A percentile compares a stretch with the other conserved stretches of the same genome.
These are phyloP conservation scores for Eurosta solidaginis DNA, from an alignment of 1,140 invertebrate species.

Conservation along the genomic window DNA sequence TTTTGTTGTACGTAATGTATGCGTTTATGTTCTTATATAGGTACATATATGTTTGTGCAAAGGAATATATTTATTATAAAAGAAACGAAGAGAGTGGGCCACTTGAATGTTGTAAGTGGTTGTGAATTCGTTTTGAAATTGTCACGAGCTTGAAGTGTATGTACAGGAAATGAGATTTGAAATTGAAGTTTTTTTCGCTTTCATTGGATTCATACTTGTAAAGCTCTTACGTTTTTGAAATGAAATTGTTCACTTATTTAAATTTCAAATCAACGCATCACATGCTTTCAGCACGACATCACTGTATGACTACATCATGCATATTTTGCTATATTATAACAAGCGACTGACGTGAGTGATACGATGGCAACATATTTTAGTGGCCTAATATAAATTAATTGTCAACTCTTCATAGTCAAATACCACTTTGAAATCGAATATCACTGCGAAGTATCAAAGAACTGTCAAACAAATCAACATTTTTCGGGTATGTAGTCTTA, in stretches of 20 bases:
- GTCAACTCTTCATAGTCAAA: too few species aligned
- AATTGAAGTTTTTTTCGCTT: background rate
- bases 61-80: background rate
- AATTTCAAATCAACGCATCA: background rate
- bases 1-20: constrained; percentile 5
- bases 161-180: background rate
- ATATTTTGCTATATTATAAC: too few species aligned
- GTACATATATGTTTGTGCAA: background rate
- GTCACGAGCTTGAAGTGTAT: background rate
- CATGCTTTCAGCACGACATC: too few species aligned
- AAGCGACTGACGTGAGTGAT: too few species aligned
- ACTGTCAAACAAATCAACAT: too few species aligned
- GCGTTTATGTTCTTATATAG: background rate
- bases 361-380: too few species aligned
- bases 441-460: too few species aligned
- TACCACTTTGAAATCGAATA: too few species aligned
- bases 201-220: background rate
- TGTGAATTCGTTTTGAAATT: too few species aligned
- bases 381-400: too few species aligned
- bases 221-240: background rate
- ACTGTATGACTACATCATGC: too few species aligned
- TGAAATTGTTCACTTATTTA: background rate
- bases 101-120: background rate
- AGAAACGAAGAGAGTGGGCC: background rate
- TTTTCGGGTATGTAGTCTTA: too few species aligned